Base-by-base conservation (phyloP, 2,113 vertebrate species). In the Cyprinodon brontotheroides region DNA sequence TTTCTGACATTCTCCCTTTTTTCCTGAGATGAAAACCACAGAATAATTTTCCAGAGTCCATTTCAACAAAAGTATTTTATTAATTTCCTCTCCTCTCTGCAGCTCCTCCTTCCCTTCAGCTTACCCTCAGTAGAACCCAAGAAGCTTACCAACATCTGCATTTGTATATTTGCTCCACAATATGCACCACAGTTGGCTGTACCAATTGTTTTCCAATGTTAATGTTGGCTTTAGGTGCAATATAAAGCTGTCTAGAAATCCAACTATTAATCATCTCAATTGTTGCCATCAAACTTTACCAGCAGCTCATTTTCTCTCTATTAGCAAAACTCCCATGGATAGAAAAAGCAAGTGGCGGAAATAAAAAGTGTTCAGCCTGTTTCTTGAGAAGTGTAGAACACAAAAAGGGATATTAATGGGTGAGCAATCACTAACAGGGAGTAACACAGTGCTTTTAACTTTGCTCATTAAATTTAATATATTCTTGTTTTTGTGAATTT, bases 251-350 rank as follows among this genome's bases (percentile, higher is more conserved):
- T 89, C 90, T 84, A 79, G 77, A 82, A 79, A 74, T 12, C 68
- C 77, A 77, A 15, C 85, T 79, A 90, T 92, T 86, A 90, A 89
- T 92, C 91, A 85, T 87, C 65, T 86, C 87, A 86, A 87, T 89
- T 89, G 83, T 83, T 82, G 85, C 83, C 68, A 72, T 61, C 72
- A 81, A 86, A 88, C 78, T 77, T 89, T 80, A 77, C 79, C 81
- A 43, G 74, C 74, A 69, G 86, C 80, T 90, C 80, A 84, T 89
- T 90, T 88, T 86, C 79, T 76, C 80, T 86, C 83, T 88, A 84
- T 89, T 87, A 89, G 86, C 78, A 80, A 88, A 84, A 81, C 78
- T 85, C 78, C 75, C 81, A 77, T 84, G 84, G 83, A 62, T 61
- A 77, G 84, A 76, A 80, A 77, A 15, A 71, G 76, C 78, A 82